Conservation (phyloP, 2,888 invertebrate genomes). For the Cotesia congregata region DNA sequence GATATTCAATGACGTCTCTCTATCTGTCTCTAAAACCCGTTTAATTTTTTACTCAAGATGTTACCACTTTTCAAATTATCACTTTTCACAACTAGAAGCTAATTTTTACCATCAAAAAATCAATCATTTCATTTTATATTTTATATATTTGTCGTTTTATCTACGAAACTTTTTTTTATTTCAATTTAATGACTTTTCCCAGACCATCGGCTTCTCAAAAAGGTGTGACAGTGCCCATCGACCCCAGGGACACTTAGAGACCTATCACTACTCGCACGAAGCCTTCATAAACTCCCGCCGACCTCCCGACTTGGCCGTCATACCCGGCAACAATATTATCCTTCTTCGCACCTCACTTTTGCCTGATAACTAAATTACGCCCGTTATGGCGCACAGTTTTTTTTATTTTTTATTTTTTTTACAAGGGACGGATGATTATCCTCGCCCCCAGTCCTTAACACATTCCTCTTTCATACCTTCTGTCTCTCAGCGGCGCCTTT, state of each 20-base stretch:
- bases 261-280: conserved; percentile 29
- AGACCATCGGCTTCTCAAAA: background rate
- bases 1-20: conserved; percentile 10
- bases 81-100: background rate
- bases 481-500: background rate
- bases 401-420: conserved; percentile 6
- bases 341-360: conserved; percentile 10
- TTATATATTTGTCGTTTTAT: background rate
- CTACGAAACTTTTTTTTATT: background rate
- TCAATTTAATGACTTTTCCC: background rate
- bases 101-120: background rate
- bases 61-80: background rate
- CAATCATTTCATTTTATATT: too few relatives aligned
- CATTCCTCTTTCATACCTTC: conserved; percentile 25
- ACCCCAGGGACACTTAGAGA: background rate
- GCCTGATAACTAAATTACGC: background rate
- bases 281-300: conserved; percentile 42
- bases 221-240: background rate
- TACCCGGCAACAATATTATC: conserved; percentile 50
- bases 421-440: conserved; percentile 17
- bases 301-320: conserved; percentile 66
- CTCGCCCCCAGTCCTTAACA: conserved; percentile 21
- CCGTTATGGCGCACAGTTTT: background rate
- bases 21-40: background rate
- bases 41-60: background rate